Evolutionary conservation across 1,140 invertebrate species (phyloP).

Genomic region (Akabosia matsudoensis): DNA sequence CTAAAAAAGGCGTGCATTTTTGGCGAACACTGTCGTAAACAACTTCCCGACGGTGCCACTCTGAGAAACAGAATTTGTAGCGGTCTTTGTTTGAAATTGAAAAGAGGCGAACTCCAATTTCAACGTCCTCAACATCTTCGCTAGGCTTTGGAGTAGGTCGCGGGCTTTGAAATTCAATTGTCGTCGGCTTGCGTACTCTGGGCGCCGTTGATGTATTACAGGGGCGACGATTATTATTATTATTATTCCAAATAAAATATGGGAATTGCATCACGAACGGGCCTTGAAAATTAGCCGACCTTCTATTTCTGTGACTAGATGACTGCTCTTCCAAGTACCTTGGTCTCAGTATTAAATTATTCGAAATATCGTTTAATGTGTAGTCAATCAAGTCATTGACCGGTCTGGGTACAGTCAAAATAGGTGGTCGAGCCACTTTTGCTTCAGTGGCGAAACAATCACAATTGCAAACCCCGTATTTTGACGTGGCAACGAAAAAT

Average conservation of each 20-base stretch:
- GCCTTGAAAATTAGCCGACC: too few species aligned
- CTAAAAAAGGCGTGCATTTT: not conserved
- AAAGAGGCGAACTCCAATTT: not conserved
- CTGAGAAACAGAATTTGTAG: not conserved
- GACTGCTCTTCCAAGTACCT: too few species aligned
- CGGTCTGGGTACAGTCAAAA: not conserved
- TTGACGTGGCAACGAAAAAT: not conserved
- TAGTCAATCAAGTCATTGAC: not conserved
- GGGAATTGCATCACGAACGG: too few species aligned
- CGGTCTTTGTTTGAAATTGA: not conserved
- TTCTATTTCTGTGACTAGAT: too few species aligned
- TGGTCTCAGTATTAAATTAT: too few species aligned
- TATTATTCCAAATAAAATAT: too few species aligned
- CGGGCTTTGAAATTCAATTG: too few species aligned
- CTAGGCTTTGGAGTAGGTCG: too few species aligned
- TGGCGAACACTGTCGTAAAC: not conserved
- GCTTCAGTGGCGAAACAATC: not conserved
- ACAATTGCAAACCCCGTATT: slow-evolving; percentile 7
- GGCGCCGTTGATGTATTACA: too few species aligned
- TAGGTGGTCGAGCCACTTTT: not conserved
- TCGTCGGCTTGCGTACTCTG: too few species aligned
- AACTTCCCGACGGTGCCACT: not conserved
- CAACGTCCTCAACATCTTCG: not conserved
- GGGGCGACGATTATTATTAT: too few species aligned
- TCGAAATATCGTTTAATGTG: not conserved